A percentile compares a stretch with the other conserved stretches of the same genome.
These are phyloP conservation scores for Cyphomyrus plagiostoma DNA, from an alignment of 2,113 vertebrate species.

Conservation along the genomic window DNA sequence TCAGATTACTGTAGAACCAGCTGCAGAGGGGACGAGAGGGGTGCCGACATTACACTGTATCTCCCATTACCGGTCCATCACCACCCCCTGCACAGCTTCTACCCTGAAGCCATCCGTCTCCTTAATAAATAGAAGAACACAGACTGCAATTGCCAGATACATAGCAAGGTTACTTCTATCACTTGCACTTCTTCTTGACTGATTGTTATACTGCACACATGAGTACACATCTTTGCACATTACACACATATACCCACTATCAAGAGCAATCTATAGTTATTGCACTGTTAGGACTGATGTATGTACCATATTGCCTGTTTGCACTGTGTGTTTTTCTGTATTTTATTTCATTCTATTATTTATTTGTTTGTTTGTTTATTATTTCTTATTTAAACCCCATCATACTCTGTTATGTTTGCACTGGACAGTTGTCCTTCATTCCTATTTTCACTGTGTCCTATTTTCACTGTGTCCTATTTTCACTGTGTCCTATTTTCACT, in stretches of 20 bases:
- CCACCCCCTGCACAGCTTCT: not conserved
- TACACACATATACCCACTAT: not conserved
- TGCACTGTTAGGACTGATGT: no score
- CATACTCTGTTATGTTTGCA: no score
- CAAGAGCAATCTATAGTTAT: no score
- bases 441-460: no score
- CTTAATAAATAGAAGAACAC: not conserved
- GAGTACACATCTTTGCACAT: not conserved
- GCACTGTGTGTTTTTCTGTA: no score
- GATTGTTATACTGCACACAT: not conserved
- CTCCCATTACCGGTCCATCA: not conserved
- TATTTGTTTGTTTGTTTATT: no score
- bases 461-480: no score
- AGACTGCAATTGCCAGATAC: not conserved
- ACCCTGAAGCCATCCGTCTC: not conserved
- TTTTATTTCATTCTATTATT: no score
- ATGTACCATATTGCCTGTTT: no score
- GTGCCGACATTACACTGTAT: not conserved
- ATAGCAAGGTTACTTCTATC: not conserved
- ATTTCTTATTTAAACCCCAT: no score
- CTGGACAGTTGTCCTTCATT: no score
- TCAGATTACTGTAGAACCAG: conserved; percentile 90
- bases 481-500: no score
- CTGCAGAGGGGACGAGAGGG: conserved; percentile 48
- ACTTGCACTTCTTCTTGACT: not conserved